A percentile compares a stretch with the other conserved stretches of the same genome.
These are phyloP conservation scores for Perizoma flavofasciatum DNA, from an alignment of 2,888 invertebrate genomes.

Conservation along the genomic window DNA sequence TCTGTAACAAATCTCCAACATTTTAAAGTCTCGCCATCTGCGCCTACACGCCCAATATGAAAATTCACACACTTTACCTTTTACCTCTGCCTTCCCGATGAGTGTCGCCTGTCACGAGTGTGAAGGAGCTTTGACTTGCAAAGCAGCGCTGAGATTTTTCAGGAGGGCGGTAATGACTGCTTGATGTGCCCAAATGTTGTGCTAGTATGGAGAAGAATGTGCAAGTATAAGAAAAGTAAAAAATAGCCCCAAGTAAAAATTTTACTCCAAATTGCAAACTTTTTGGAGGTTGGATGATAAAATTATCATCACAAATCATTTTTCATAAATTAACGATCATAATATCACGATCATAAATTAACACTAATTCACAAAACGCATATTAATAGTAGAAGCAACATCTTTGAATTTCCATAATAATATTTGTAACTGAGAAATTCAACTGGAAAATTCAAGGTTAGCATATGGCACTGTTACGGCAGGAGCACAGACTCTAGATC, in stretches of 20 bases:
- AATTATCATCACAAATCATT: no score
- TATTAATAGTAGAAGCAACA: conserved; percentile 9
- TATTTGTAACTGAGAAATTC: conserved; percentile 21
- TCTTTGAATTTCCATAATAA: conserved; percentile 19
- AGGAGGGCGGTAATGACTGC: conserved; percentile 80
- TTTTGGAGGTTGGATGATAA: no score
- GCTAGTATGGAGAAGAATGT: conserved; percentile 50
- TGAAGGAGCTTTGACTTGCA: conserved; percentile 80
- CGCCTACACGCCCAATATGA: conserved; percentile 44
- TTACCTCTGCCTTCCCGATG: conserved; percentile 30
- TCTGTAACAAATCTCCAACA: conserved; percentile 3
- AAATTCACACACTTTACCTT: conserved; percentile 48
- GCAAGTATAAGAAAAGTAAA: conserved; percentile 5
- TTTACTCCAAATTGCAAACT: no score
- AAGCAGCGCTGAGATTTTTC: conserved; percentile 80
- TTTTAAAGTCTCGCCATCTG: conserved; percentile 41
- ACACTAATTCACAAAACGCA: no score
- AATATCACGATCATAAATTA: no score
- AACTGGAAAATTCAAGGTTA: conserved; percentile 32
- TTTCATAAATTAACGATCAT: no score
- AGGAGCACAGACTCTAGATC: conserved; percentile 40
- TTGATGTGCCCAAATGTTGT: conserved; percentile 64
- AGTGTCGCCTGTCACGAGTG: conserved; percentile 44
- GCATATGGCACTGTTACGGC: conserved; percentile 23
- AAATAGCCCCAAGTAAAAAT: no score